Evolutionary conservation across 2,113 vertebrate species (phyloP), one percentile per base, ranked within the genome.

Genomic region (Drymodes brunneopygia): DNA sequence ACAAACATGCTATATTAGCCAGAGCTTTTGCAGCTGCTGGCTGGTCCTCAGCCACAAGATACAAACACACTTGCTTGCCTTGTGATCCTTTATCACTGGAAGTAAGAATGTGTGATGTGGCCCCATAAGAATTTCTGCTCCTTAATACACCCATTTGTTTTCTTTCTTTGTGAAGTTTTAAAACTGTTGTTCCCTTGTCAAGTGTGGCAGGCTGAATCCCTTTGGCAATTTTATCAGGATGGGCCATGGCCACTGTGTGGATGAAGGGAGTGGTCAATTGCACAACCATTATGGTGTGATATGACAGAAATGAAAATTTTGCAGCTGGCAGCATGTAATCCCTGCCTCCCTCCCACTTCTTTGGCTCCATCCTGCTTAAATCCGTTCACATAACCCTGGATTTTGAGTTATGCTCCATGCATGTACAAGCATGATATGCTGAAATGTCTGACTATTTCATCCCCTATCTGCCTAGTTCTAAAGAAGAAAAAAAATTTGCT

Each of bases 311-410:
- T 19, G 24, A 86, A 90, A 83, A 81, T 78, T 92, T 62, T 86
- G 88, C 92, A 93, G 89, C 85, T 95, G 87, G 93, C 74, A 92
- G 87, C 73, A 70, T 53, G 84, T 75, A 94, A 94, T 95, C 62
- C 81, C 84, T 85, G 74, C 16, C 79, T 86, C 74, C 78, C 78
- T 91, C 70, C 58, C 65, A 81, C 35, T 90, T 81, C 72, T 72
- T 81, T 70, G 47, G 79, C 80, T 83, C 83, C 80, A 78, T 92
- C 64, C 64, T 88, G 53, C 82, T 69, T 62, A 83, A 93, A 92
- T 91, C 86, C 44, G 80, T 83, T 66, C 92, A 60, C 90, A n/a
- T 86, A 92, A 77, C 95, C 93, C 79, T 66, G 64, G 72, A 93
- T 81, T 93, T 90, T 84, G 86, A 88, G 83, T 86, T 94, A 93